Conservation (phyloP, 2,888 invertebrate species). For the Therioaphis trifolii region DNA sequence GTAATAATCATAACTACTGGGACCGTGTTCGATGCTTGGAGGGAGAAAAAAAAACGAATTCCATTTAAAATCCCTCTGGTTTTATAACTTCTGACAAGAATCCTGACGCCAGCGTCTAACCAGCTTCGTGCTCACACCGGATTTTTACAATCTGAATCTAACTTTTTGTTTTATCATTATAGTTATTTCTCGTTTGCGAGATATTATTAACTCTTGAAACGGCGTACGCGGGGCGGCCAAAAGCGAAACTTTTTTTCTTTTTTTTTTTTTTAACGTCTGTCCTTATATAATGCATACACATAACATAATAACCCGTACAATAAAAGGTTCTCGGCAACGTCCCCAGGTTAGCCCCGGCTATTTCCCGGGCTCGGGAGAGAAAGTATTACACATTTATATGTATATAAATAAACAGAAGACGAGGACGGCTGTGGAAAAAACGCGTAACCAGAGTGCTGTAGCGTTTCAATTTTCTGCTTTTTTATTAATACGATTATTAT, state of each 20-base stretch:
- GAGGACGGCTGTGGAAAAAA: not conserved
- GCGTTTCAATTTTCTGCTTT: conserved; percentile 55
- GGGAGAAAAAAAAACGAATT: not conserved
- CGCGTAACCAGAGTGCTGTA: not conserved
- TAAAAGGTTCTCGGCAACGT: conserved; percentile 18
- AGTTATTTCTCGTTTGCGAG: conserved; percentile 39
- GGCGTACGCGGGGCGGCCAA: not conserved
- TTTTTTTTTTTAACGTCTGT: conserved; percentile 14
- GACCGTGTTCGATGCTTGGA: not conserved
- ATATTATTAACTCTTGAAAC: conserved; percentile 28
- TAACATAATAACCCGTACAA: conserved; percentile 6
- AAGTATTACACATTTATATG: not conserved
- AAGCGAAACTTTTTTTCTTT: conserved; percentile 20
- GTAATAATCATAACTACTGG: not conserved
- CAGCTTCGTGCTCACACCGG: not conserved
- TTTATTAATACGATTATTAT: conserved; percentile 44
- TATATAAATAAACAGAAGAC: not conserved
- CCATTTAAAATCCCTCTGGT: conserved; percentile 38
- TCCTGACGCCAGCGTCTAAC: conserved; percentile 35
- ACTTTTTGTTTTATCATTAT: conserved; percentile 44
- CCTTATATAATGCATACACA: not conserved
- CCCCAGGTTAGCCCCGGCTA: not conserved
- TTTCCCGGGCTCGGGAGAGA: not conserved
- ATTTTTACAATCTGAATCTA: not conserved
- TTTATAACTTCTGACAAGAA: conserved; percentile 60